Evolutionary conservation across 2,888 invertebrate species (phyloP).

Genomic region (Dione vanillae): DNA sequence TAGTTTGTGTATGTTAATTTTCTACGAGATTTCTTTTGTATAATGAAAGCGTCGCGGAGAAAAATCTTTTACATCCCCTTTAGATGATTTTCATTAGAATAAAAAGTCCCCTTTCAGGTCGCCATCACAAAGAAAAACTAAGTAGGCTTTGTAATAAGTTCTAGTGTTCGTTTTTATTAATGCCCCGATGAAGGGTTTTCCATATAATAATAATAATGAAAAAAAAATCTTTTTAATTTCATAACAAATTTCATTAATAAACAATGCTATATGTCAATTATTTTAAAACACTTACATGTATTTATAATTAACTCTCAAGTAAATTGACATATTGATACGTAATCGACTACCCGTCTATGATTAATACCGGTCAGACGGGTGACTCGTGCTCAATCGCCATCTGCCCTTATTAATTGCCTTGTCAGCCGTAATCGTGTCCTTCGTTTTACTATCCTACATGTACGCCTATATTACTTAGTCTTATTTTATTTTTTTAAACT

Average conservation of each 20-base stretch:
- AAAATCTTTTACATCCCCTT: slow-evolving; percentile 31
- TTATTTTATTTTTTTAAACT: slow-evolving; percentile 36
- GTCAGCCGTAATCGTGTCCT: slow-evolving; percentile 80
- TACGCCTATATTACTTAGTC: slow-evolving; percentile 41
- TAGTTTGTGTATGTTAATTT: slow-evolving; percentile 43
- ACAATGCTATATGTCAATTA: neutral
- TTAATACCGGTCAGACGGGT: slow-evolving; percentile 79
- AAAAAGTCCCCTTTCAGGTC: slow-evolving; percentile 39
- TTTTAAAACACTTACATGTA: neutral
- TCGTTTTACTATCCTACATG: slow-evolving; percentile 62
- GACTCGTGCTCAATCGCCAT: slow-evolving; percentile 83
- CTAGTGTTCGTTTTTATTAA: slow-evolving; percentile 34
- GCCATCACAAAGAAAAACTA: slow-evolving; percentile 36
- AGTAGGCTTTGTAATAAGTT: slow-evolving; percentile 38
- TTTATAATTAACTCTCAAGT: slow-evolving; percentile 14
- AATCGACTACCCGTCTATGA: slow-evolving; percentile 71
- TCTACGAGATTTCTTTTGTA: slow-evolving; percentile 34
- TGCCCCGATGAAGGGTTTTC: slow-evolving; percentile 32
- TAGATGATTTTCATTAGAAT: slow-evolving; percentile 38
- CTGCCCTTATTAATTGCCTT: slow-evolving; percentile 83
- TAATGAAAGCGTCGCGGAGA: slow-evolving; percentile 34
- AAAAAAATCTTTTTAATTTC: neutral
- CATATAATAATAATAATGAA: neutral
- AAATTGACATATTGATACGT: slow-evolving; percentile 53
- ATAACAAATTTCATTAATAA: neutral